Base-by-base conservation (phyloP, 30 jellyfish, hydroid and myxozoan genomes). In the Aurelia aurita region DNA sequence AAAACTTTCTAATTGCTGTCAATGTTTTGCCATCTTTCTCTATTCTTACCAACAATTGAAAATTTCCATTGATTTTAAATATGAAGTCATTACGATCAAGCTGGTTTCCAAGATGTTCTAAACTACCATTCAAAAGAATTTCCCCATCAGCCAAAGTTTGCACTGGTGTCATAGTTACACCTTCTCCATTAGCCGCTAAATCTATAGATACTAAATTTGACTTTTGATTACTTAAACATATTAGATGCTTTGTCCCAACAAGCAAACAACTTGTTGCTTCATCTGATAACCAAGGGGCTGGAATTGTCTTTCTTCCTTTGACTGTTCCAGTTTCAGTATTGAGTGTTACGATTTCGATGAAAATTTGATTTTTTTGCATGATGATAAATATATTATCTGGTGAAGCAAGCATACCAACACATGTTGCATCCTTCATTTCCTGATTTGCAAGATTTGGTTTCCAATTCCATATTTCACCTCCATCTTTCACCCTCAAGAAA, bases 391-490 rank as follows among this genome's bases (percentile, higher is more conserved):
- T 25, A 22, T 34, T 32, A 29, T 87, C 82, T 21, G 3, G 11
- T 9, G 32, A 72, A 5, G 85, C 39, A 69, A 62, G 83, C 59
- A 87, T 26, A 1, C 86, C 80, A 27, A 87, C 76, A 22, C 86
- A 87, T 10, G 74, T 14, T 58, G 70, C 57, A 31, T 67, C 95
- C 12, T 25, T 23, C 13, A 27, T 5, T 12, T 71, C 87, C 9
- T 34, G 27, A 28, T 10, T 29, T 18, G 54, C 85, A 12, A 49
- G 29, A 9, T 70, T 68, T 34, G 93, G 87, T 45, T 57, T 83
- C 93, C 93, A 83, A 31, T 58, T 72, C 97, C 97, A 90, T 25
- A 64, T 60, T 27, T 83, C 96, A 13, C 89, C 43, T 27, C 97
- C 97, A 84, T 90, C 97, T 69, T 49, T 69, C 46, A 73, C 47